Conservation (phyloP, 2,797 vertebrate species). For the Danio kyathit region DNA sequence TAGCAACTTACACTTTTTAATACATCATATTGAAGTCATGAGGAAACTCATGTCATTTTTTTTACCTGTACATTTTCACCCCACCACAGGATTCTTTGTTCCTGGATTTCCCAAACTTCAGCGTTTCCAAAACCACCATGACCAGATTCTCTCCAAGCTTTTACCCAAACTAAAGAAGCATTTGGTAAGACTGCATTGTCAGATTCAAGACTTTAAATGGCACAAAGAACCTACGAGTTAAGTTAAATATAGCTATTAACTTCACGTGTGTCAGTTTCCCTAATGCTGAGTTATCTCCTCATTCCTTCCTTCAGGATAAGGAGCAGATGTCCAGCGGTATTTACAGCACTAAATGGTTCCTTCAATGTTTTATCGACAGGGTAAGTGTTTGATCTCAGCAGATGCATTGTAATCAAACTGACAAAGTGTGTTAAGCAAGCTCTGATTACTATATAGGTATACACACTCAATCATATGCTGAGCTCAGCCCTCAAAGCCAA, state of each 20-base stretch:
- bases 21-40: neutral
- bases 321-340: constrained; percentile 92
- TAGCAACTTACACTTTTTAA: too few relatives aligned
- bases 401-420: constrained; percentile 29
- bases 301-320: constrained; percentile 80
- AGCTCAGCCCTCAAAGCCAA: neutral
- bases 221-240: neutral
- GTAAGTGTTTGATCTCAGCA: constrained; percentile 73
- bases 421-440: constrained; percentile 9
- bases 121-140: constrained; percentile 86
- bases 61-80: neutral
- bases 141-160: constrained; percentile 86
- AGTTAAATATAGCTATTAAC: neutral
- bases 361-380: constrained; percentile 94
- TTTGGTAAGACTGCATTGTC: constrained; percentile 75
- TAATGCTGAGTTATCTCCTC: neutral
- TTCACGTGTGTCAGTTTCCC: neutral
- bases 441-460: neutral
- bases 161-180: constrained; percentile 89
- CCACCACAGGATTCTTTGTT: constrained; percentile 82
- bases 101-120: constrained; percentile 90
- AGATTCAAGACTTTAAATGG: neutral
- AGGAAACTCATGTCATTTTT: neutral
- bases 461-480: neutral
- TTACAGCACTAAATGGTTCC: constrained; percentile 94